phyloP scores from a whole-genome alignment of 1,140 invertebrate species.

The Nixonia krombeini region DNA sequence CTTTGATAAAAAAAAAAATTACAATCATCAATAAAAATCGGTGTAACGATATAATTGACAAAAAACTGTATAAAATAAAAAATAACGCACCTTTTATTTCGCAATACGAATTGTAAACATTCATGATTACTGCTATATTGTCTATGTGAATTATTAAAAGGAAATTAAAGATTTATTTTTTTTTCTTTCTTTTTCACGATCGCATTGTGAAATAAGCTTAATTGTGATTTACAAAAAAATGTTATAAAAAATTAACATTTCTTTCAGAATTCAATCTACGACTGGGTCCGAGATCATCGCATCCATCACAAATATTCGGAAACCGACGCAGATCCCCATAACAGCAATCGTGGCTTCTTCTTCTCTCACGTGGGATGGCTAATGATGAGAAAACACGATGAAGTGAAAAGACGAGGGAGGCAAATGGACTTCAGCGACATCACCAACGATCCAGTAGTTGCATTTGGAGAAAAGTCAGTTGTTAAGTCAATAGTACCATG shows the following conservation, averaged over 20 bases:
- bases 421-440: constrained; percentile 86
- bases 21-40: background rate
- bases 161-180: background rate
- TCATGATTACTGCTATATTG: too few species aligned
- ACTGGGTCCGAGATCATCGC: constrained; percentile 86
- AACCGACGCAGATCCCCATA: constrained; percentile 92
- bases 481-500: background rate
- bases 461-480: constrained; percentile 79
- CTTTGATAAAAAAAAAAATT: background rate
- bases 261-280: constrained; percentile 75
- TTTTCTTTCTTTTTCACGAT: constrained; percentile 1
- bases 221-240: background rate
- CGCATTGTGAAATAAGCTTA: too few species aligned
- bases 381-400: constrained; percentile 86
- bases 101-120: too few species aligned
- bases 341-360: constrained; percentile 90
- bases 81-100: background rate
- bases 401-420: constrained; percentile 81
- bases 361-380: constrained; percentile 94
- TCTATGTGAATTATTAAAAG: too few species aligned
- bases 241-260: constrained; percentile 1
- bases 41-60: too few species aligned
- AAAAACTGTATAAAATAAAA: background rate
- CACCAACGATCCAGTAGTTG: constrained; percentile 80
- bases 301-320: constrained; percentile 93